Evolutionary conservation across 1,140 invertebrate species (phyloP).

Genomic region (Coboldia fuscipes): DNA sequence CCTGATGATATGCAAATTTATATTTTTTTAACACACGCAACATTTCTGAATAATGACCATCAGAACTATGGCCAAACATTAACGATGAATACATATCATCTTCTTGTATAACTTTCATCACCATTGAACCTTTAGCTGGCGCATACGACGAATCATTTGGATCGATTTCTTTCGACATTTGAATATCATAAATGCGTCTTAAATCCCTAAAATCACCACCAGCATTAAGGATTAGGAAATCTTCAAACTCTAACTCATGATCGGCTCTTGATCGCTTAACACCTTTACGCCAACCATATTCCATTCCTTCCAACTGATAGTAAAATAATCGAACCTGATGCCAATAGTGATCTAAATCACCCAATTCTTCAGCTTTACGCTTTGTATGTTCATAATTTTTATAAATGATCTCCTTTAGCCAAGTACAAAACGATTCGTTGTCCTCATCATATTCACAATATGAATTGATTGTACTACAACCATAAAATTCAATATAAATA

Average conservation of each 20-base stretch:
- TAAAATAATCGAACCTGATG: slow-evolving; percentile 46
- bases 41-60: slow-evolving; percentile 61
- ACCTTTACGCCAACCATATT: slow-evolving; percentile 41
- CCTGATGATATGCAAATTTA: slow-evolving; percentile 52
- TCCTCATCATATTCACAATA: slow-evolving; percentile 40
- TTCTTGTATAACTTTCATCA: slow-evolving; percentile 18
- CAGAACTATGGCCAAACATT: slow-evolving; percentile 31
- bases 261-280: slow-evolving; percentile 35
- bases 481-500: background rate
- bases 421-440: slow-evolving; percentile 15
- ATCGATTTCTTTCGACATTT: slow-evolving; percentile 16
- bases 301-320: slow-evolving; percentile 42
- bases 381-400: slow-evolving; percentile 42
- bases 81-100: too few relatives aligned
- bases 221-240: slow-evolving; percentile 53
- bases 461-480: slow-evolving; percentile 32
- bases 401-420: slow-evolving; percentile 13
- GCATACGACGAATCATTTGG: slow-evolving; percentile 18
- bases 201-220: slow-evolving; percentile 54
- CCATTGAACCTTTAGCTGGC: slow-evolving; percentile 7
- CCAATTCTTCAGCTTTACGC: slow-evolving; percentile 39
- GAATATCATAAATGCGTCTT: slow-evolving; percentile 20
- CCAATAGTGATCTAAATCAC: slow-evolving; percentile 31
- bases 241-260: slow-evolving; percentile 32
- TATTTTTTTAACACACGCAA: slow-evolving; percentile 76